Evolutionary conservation across 2,113 vertebrate genomes (phyloP).

Genomic region (Dendrocopos noguchii): DNA sequence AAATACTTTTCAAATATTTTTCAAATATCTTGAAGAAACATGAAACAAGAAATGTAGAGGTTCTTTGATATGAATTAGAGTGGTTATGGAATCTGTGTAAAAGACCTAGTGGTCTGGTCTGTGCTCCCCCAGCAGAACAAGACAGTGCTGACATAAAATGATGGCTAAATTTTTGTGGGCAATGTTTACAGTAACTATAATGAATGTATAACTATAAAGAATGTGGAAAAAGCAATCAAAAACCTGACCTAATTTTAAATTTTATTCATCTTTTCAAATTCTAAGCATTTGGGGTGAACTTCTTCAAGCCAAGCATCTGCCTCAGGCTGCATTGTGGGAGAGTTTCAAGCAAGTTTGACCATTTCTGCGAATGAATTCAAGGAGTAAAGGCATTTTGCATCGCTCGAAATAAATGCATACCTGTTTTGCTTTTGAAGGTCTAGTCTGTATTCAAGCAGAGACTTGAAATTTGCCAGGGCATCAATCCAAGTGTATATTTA

Average conservation of each 20-base stretch:
- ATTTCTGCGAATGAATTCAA: not conserved
- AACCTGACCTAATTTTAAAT: not conserved
- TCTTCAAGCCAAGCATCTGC: not conserved
- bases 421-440: constrained; percentile 4
- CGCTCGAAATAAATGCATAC: not conserved
- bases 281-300: not conserved
- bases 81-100: not conserved
- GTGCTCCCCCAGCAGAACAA: not conserved
- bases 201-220: too few relatives aligned
- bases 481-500: constrained; percentile 2
- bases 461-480: constrained; percentile 25
- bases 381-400: not conserved
- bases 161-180: not conserved
- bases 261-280: not conserved
- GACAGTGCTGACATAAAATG: not conserved
- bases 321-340: not conserved
- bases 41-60: not conserved
- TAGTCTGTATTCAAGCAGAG: constrained; percentile 27
- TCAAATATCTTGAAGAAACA: not conserved
- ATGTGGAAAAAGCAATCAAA: not conserved
- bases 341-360: not conserved
- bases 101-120: not conserved
- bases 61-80: not conserved
- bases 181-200: not conserved
- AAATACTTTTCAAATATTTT: not conserved